Conservation (phyloP, 2,113 vertebrate genomes). For the Pseudorasbora parva region DNA sequence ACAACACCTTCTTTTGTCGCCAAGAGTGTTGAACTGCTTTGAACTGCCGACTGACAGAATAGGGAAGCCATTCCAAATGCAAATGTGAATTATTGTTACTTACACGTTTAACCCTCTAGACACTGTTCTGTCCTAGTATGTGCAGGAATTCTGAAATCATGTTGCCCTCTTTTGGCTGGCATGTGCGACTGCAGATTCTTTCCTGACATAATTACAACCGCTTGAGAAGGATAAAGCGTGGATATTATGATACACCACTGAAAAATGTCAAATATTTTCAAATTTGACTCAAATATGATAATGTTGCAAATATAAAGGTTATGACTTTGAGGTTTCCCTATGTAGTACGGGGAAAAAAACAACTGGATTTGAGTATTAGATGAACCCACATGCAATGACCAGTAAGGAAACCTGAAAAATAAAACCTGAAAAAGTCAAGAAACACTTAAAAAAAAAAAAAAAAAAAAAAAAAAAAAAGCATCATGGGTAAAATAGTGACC, state of each 20-base stretch:
- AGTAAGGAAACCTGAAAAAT: not conserved
- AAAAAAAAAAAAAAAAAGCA: too few relatives aligned
- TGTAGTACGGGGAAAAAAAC: not conserved
- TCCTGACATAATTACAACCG: slow-evolving; percentile 22
- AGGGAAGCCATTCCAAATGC: slow-evolving; percentile 65
- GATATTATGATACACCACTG: not conserved
- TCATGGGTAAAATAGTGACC: not conserved
- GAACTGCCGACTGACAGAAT: slow-evolving; percentile 69
- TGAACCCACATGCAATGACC: not conserved
- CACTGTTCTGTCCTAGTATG: slow-evolving; percentile 53
- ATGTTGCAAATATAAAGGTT: not conserved
- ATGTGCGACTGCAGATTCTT: slow-evolving; percentile 68
- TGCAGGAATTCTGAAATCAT: slow-evolving; percentile 74
- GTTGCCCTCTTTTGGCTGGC: slow-evolving; percentile 84
- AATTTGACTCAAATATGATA: not conserved
- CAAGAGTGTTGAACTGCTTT: slow-evolving; percentile 66
- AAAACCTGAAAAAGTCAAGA: not conserved
- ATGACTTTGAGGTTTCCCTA: not conserved
- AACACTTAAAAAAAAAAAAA: not conserved
- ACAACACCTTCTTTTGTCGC: slow-evolving; percentile 72
- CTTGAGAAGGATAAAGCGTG: slow-evolving; percentile 15
- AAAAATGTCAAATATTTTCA: not conserved
- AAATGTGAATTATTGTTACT: slow-evolving; percentile 79
- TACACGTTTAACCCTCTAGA: slow-evolving; percentile 75
- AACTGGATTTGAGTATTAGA: not conserved